Conservation (phyloP, 2,888 invertebrate species). For the Drosophila putrida region DNA sequence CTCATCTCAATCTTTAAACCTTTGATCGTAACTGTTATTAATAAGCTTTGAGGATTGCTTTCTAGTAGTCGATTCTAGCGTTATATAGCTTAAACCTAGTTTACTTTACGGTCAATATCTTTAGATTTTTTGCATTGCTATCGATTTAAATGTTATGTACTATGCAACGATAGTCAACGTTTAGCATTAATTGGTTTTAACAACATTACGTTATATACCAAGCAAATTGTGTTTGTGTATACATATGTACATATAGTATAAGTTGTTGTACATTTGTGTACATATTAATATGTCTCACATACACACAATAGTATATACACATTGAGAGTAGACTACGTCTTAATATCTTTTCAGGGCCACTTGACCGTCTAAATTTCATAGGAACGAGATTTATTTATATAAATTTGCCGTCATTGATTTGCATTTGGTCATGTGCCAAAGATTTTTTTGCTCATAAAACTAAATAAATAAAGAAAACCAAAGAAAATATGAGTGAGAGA, state of each 20-base stretch:
- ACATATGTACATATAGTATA: constrained; percentile 13
- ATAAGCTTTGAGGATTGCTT: background rate
- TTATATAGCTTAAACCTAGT: background rate
- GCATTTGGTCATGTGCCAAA: constrained; percentile 55
- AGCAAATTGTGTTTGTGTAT: constrained; percentile 7
- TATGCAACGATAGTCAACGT: too few species aligned
- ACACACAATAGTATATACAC: constrained; percentile 2
- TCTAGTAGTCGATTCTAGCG: background rate
- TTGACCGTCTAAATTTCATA: constrained; percentile 49
- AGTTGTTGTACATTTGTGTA: constrained; percentile 4
- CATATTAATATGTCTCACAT: constrained; percentile 15
- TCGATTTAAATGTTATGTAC: background rate
- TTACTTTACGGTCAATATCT: background rate
- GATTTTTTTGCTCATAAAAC: constrained; percentile 36
- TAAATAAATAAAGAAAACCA: constrained; percentile 22
- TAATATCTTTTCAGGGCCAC: constrained; percentile 46
- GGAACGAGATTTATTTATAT: constrained; percentile 56
- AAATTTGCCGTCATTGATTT: constrained; percentile 63
- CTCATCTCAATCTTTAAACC: background rate
- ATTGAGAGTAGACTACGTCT: constrained; percentile 25
- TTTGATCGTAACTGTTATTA: background rate
- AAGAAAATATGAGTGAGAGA: constrained; percentile 8
- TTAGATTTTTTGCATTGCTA: background rate
- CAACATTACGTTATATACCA: constrained; percentile 6
- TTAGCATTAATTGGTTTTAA: constrained; percentile 1